Base-by-base conservation (phyloP, 2,113 vertebrate genomes). In the Labrus mixtus region DNA sequence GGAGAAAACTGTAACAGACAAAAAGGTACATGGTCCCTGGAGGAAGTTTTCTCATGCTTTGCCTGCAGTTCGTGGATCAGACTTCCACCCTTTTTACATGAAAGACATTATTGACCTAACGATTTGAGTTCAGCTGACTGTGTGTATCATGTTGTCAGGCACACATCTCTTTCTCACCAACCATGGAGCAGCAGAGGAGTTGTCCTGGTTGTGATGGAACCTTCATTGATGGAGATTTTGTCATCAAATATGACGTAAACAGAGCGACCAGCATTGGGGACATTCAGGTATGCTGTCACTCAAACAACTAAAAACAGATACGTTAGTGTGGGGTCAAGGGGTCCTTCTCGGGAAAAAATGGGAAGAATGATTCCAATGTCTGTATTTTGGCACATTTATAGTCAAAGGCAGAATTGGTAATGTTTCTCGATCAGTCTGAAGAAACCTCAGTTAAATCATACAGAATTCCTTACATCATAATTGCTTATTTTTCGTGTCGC, bases 171-270 rank as follows among this genome's bases (percentile, higher is more conserved):
- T 95, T 95, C 75, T 93, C 92, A 41, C 94, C 94, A 58, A 94
- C 92, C 0, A 10, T 93, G 60, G 92, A 95, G 7, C 95, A 99
- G 88, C 97, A 99, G 83, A 94, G 95, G 64, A 93, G 87, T 4
- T 98, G 97, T 81, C 84, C 92, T 8, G 89, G 29, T 0, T 98
- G 97, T 77, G 92, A 95, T 0, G 92, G 90, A 1, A 95, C 96
- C 2, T 43, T 94, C 58, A 90, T 98, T 48, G 91, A 98, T 54
- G 97, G 97, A 57, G 96, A 97, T 90, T 97, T 99, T 84, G 86
- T 76, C 78, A 93, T 98, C 55, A 96, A 79, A 17, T 99, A 99
- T 0, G 97, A 99, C 7, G 96, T 98, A 73, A 95, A 95, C 10
- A 91, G 96, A 81, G 93, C 88, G 55, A 43, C 58, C 8, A 66